Evolutionary conservation across 2,113 vertebrate species (phyloP).

Genomic region (Vanacampus margaritifer): DNA sequence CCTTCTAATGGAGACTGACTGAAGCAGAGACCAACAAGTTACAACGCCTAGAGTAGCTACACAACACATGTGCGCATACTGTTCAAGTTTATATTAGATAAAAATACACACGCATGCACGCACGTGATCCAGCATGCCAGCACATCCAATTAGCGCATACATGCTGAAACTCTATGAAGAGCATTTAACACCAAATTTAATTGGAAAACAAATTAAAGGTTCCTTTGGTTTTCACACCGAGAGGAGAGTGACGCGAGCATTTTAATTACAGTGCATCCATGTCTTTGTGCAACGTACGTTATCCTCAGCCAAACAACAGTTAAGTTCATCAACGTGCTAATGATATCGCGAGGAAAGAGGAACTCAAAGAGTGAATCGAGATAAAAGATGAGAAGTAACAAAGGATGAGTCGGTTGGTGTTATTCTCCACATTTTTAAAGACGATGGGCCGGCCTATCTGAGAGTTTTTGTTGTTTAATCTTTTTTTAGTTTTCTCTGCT

Average conservation of each 20-base stretch:
- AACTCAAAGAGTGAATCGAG: slow-evolving; percentile 34
- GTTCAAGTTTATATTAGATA: neutral
- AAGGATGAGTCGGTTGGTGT: neutral
- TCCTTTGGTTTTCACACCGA: slow-evolving; percentile 47
- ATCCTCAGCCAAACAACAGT: slow-evolving; percentile 14
- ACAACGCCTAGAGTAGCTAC: slow-evolving; percentile 31
- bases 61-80: neutral
- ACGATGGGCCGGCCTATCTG: slow-evolving; percentile 34
- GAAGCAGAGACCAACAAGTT: slow-evolving; percentile 46
- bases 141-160: neutral
- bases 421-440: slow-evolving; percentile 29
- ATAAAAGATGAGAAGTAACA: slow-evolving; percentile 31
- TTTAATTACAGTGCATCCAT: slow-evolving; percentile 59
- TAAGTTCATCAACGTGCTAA: slow-evolving; percentile 26
- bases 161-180: slow-evolving; percentile 27
- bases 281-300: slow-evolving; percentile 10
- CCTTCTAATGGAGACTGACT: slow-evolving; percentile 56
- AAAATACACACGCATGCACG: neutral
- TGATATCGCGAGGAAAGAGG: slow-evolving; percentile 40
- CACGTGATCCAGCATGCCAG: neutral
- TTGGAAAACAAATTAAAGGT: slow-evolving; percentile 65
- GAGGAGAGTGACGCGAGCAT: slow-evolving; percentile 39
- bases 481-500: slow-evolving; percentile 16
- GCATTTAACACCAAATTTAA: slow-evolving; percentile 55
- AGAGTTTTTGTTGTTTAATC: slow-evolving; percentile 36